Base-by-base conservation (phyloP, 2,113 vertebrate genomes). In the Etheostoma spectabile region DNA sequence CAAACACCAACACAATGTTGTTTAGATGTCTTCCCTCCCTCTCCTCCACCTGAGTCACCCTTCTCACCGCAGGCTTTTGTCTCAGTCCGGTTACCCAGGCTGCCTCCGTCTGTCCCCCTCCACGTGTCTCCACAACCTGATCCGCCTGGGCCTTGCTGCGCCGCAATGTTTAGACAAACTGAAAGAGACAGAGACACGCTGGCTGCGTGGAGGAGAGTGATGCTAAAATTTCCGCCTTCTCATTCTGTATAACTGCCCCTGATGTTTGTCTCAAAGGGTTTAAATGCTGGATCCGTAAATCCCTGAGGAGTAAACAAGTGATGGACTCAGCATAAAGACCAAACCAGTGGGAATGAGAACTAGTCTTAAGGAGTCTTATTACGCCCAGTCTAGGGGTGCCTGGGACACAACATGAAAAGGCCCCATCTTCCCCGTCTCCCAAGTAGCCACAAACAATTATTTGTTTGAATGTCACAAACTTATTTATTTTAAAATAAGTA, bases 151-250 rank as follows among this genome's bases (percentile, higher is more conserved):
- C 75, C 80, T 74, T 64, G 10, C 12, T 4, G n/a, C 38, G 55
- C 85, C 90, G 1, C 88, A 90, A 30, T 93, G 87, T 93, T 90
- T 93, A 84, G 72, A 86, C 67, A 73, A 87, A 53, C 8, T 0
- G 3, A 76, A 38, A 24, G 82, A 84, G 46, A 64, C 82, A 66
- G 87, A 89, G 89, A 86, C 85, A 21, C 63, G 0, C 65, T 83
- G 90, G n/a, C 84, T 75, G 74, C 62, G 77, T 68, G 75, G 55
- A 38, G 8, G 33, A 74, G 72, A 68, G 42, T 13, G 74, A 69
- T 63, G 77, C 83, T 38, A 12, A 82, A 67, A 64, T 80, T 49
- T 74, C 74, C 61, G 67, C 82, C 77, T 61, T 38, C 80, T 64
- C 42, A 1, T 62, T 53, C 49, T 74, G 77, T 67, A 3, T 63